Evolutionary conservation across 1,140 invertebrate genomes (phyloP), one percentile per base, ranked within the genome.

Genomic region (Hermetia illucens): DNA sequence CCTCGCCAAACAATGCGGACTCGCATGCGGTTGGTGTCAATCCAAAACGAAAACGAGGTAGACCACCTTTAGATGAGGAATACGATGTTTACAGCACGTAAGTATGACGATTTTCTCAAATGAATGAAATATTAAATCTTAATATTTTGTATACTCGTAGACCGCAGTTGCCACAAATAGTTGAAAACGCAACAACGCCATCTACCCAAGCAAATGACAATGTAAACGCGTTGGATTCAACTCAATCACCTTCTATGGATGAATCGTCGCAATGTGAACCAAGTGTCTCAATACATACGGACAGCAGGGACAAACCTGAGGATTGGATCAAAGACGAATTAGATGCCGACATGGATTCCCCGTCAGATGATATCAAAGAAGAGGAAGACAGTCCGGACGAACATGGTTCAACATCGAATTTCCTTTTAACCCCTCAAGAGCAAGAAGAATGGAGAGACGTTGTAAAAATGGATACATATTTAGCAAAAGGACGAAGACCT

Each of bases 381-480:
- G 42, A 39, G 15, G 39, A 34, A 15, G 42, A 39, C 18, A 38
- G 34, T 38, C 35, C 40, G 20, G 37, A 45, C 29, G 37, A 34
- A 24, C 39, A 32, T 10, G n/a, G 20, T 34, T 12, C 44, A 49
- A 33, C 25, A 10, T 8, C 16, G 31, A 8, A 10, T 10, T 49
- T 43, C 21, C 52, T 48, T 10, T 39, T 60, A 17, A 61, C 58
- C 16, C 52, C 46, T 17, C 52, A 61, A 38, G 58, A 60, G 45
- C 42, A 58, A 9, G 48, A 54, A 4, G 52, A 61, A 35, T 61
- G 58, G 58, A 50, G 57, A 44, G 82, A 87, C 61, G 79, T 87
- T 20, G 73, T 89, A 22, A 89, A 87, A 61, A 79, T 89, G 71
- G 85, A 83, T 55, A 84, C 87, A 52, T 90, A 89, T 53, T 63